Conservation (phyloP, 2,113 vertebrate species). For the Irena cyanogastra region DNA sequence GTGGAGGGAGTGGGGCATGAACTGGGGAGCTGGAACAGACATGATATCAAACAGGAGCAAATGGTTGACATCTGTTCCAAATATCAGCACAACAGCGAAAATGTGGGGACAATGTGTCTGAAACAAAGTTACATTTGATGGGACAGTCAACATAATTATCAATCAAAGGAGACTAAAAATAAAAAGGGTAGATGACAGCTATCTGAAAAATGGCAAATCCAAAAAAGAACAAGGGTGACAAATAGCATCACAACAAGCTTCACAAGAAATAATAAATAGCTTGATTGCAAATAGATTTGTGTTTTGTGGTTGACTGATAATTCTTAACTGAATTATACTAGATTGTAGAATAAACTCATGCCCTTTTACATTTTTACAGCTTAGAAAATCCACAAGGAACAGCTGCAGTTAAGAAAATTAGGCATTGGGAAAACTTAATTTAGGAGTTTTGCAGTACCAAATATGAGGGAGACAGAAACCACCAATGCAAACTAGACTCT, state of each 20-base stretch:
- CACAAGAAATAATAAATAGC: neutral
- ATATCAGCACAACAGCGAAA: neutral
- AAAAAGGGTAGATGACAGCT: neutral
- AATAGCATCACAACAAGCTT: neutral
- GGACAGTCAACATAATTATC: neutral
- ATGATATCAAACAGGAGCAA: neutral
- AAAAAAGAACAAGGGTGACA: neutral
- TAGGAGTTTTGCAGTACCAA: neutral
- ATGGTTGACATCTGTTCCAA: neutral
- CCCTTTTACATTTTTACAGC: neutral
- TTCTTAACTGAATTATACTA: neutral
- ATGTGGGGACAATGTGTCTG: neutral
- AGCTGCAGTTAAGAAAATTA: neutral
- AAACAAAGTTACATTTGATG: neutral
- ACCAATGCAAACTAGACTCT: neutral
- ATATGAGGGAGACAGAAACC: neutral
- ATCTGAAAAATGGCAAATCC: neutral
- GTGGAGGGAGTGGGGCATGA: neutral
- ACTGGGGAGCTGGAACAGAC: neutral
- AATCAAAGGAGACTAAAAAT: neutral
- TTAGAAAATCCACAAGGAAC: neutral
- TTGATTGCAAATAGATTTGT: neutral
- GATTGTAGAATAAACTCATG: neutral
- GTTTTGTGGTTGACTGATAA: neutral
- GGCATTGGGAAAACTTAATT: neutral